Evolutionary conservation across 64 coral and sea anemone species (phyloP), one percentile per base, ranked within the genome.

Genomic region (Cladopsammia gracilis): DNA sequence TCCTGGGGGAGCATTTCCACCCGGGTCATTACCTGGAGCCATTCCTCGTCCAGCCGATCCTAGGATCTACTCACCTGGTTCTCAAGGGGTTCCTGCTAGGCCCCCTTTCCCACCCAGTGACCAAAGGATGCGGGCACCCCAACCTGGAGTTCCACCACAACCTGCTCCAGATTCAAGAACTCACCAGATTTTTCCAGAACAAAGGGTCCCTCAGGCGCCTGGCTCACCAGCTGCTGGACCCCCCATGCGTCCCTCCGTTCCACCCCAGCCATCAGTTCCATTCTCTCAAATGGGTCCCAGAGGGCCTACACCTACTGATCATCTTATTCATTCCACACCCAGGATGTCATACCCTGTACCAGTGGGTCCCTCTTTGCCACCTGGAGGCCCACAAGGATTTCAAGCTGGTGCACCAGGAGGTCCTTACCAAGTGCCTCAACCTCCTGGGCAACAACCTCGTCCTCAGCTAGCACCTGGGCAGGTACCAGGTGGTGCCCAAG

Each of bases 311-410:
- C 92, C 92, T 16, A 26, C 75, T 89, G 85, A 89, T 77, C 92
- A 87, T 44, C 72, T 87, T 43, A 84, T 95, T 49, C 82, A 90
- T 65, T 71, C 94, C 20, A 81, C 87, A 70, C 94, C 94, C n/a
- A 73, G 89, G 44, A 95, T 95, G 94, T 95, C 94, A 4, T 91
- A 95, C 85, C 88, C 94, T 64, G 73, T 87, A 59, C 91, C 91
- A 59, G 73, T 76, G 0, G 50, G 71, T 48, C 89, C 80, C 20
- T 84, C 80, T 7, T 4, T 66, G 10, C 19, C 20, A 23, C 80
- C 42, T 8, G 78, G 53, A 25, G 50, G 53, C 10, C 20, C 45
- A 1, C 73, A 48, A 59, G 73, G 74, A 62, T 34, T 66, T 64
- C 25, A 20, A 52, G 73, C 87, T 25, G 87, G 87, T 20, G 57